phyloP scores from a whole-genome alignment of 2,113 vertebrate species.

The Camelus bactrianus region DNA sequence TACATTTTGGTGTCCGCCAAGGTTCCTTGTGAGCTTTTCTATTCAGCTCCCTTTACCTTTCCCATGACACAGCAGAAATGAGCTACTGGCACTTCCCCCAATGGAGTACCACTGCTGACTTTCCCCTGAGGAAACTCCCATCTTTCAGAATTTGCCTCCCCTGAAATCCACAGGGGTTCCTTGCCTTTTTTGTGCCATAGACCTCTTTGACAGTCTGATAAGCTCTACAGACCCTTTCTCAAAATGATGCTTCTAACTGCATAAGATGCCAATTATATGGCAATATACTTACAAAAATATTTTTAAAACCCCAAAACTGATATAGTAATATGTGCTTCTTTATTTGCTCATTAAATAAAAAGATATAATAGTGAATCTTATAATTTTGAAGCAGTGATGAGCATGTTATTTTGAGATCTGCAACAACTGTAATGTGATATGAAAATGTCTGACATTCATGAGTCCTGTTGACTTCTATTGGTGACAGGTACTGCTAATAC shows the following conservation, averaged over 20 bases:
- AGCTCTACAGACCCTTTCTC: neutral
- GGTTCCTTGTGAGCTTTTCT: constrained; percentile 37
- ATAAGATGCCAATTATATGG: neutral
- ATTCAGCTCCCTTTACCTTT: neutral
- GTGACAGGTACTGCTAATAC: constrained; percentile 40
- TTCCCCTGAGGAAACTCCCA: neutral
- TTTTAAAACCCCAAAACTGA: constrained; percentile 8
- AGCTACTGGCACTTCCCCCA: neutral
- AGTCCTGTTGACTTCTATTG: neutral
- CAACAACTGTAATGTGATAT: neutral
- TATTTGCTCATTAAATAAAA: constrained; percentile 36
- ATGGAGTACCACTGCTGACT: neutral
- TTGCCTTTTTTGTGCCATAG: neutral
- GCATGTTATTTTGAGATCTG: neutral
- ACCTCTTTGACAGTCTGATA: neutral
- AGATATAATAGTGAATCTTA: neutral
- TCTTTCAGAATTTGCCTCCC: constrained; percentile 4
- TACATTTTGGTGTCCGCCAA: neutral
- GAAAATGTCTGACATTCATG: constrained; percentile 47
- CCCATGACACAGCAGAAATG: neutral
- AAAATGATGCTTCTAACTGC: constrained; percentile 44
- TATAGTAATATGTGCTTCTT: constrained; percentile 21
- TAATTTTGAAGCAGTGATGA: constrained; percentile 33
- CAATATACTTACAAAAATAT: neutral
- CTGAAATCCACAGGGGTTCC: constrained; percentile 8